A percentile compares a stretch with the other conserved stretches of the same genome.
Conservation (phyloP, 2,113 vertebrate species). For the Melanerpes aurifrons region DNA sequence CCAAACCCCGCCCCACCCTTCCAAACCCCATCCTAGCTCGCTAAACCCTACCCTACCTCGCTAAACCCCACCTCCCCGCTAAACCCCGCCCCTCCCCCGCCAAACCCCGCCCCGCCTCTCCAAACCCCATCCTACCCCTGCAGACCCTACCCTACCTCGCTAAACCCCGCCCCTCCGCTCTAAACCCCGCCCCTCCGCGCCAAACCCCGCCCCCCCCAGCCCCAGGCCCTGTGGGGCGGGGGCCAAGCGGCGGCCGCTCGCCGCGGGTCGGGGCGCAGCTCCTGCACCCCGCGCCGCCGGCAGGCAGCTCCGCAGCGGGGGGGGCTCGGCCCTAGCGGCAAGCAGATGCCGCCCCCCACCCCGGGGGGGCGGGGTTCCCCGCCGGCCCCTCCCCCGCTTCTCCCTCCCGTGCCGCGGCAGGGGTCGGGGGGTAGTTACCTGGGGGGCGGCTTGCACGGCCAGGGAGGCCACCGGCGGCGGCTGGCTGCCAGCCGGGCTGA, state of each 20-base stretch:
- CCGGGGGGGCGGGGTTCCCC: background rate
- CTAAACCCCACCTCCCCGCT: too few relatives aligned
- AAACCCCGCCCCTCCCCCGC: background rate
- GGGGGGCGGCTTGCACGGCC: conserved; percentile 74
- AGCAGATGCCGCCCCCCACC: background rate
- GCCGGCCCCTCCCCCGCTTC: background rate
- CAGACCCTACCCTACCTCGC: too few relatives aligned
- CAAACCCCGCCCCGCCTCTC: background rate
- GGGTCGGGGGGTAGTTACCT: conserved; percentile 66
- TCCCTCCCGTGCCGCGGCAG: background rate
- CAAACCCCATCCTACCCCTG: too few relatives aligned
- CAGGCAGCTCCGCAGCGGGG: background rate
- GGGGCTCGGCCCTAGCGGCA: background rate
- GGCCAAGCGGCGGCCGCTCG: background rate
- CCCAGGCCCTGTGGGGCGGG: background rate
- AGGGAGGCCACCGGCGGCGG: conserved; percentile 67
- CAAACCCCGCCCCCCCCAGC: background rate
- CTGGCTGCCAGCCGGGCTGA: conserved; percentile 70
- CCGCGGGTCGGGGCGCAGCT: background rate
- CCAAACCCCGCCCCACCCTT: too few relatives aligned
- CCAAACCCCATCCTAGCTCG: too few relatives aligned
- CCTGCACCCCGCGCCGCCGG: background rate
- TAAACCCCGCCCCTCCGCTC: too few relatives aligned
- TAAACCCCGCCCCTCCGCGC: too few relatives aligned
- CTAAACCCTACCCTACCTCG: too few relatives aligned